A percentile compares a stretch with the other conserved stretches of the same genome.
Evolutionary conservation across 2,888 invertebrate genomes (phyloP).

Genomic region (Lucinisca nassula): DNA sequence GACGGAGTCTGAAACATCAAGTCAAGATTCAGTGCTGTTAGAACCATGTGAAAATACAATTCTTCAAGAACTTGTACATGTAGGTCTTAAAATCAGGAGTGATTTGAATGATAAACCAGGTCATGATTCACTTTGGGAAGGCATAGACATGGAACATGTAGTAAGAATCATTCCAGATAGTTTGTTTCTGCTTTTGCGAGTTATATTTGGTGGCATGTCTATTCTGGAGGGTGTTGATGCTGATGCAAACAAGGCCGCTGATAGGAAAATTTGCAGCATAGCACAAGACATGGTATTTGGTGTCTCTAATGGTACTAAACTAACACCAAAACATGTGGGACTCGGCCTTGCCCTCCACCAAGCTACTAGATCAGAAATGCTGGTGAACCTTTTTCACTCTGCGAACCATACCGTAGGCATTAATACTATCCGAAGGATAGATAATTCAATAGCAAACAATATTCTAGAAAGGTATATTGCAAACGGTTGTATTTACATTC

Average conservation of each 20-base stretch:
- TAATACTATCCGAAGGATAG: conserved; percentile 29
- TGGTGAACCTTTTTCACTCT: conserved; percentile 37
- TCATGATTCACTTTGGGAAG: conserved; percentile 13
- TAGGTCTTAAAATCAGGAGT: background rate
- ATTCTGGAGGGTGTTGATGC: background rate
- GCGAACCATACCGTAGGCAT: conserved; percentile 18
- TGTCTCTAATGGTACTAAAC: conserved; percentile 34
- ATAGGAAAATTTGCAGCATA: conserved; percentile 17
- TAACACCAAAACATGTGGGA: conserved; percentile 43
- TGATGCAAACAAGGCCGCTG: background rate
- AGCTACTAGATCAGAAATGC: conserved; percentile 31
- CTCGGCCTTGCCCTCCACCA: conserved; percentile 37
- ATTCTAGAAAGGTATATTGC: conserved; percentile 21
- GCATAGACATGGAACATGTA: conserved; percentile 16
- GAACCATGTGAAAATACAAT: conserved; percentile 21
- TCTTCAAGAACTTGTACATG: conserved; percentile 32
- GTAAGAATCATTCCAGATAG: conserved; percentile 26
- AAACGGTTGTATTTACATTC: conserved; percentile 30
- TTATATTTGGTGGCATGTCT: conserved; percentile 6
- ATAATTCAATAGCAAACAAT: conserved; percentile 36
- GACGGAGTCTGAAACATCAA: conserved; percentile 20
- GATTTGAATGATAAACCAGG: conserved; percentile 15
- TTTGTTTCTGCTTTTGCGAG: background rate
- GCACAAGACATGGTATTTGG: conserved; percentile 38
- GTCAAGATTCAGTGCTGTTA: conserved; percentile 10